Conservation (phyloP, 2,797 vertebrate genomes). For the Pipistrellus pygmaeus region DNA sequence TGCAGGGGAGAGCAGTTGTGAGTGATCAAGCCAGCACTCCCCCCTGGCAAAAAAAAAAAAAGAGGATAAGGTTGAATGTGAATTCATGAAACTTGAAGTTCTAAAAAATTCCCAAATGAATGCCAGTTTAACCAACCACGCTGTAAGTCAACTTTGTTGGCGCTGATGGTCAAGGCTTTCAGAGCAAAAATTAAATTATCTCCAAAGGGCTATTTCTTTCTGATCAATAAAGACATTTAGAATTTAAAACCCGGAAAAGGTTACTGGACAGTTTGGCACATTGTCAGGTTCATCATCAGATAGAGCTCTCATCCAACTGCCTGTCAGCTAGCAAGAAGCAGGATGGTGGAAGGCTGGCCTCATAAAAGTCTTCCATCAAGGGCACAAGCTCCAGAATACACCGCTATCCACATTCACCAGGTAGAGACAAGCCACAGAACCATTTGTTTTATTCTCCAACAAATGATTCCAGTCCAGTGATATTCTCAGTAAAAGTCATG, state of each 20-base stretch:
- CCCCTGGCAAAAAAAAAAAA: background rate
- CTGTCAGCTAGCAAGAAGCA: background rate
- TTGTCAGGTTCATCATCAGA: slow-evolving; percentile 43
- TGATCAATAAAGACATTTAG: slow-evolving; percentile 67
- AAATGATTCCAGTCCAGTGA: slow-evolving; percentile 17
- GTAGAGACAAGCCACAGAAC: background rate
- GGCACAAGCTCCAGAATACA: background rate
- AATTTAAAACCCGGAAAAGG: slow-evolving; percentile 62
- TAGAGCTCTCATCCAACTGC: slow-evolving; percentile 18
- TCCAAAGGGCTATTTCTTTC: slow-evolving; percentile 64
- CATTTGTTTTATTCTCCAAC: slow-evolving; percentile 42
- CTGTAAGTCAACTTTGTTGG: slow-evolving; percentile 47
- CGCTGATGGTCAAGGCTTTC: slow-evolving; percentile 54
- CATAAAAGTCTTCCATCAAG: background rate
- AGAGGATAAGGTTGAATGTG: slow-evolving; percentile 23
- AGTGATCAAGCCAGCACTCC: no score
- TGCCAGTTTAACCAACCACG: slow-evolving; percentile 42
- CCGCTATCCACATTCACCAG: background rate
- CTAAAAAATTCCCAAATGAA: slow-evolving; percentile 25
- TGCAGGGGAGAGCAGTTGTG: no score
- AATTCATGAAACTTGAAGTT: slow-evolving; percentile 5
- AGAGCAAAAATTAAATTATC: slow-evolving; percentile 70
- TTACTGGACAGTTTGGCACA: slow-evolving; percentile 62
- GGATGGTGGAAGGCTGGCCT: background rate
- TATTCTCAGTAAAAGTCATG: slow-evolving; percentile 13